Evolutionary conservation across 2,797 vertebrate genomes (phyloP).

Genomic region (Silurus lanzhouensis): DNA sequence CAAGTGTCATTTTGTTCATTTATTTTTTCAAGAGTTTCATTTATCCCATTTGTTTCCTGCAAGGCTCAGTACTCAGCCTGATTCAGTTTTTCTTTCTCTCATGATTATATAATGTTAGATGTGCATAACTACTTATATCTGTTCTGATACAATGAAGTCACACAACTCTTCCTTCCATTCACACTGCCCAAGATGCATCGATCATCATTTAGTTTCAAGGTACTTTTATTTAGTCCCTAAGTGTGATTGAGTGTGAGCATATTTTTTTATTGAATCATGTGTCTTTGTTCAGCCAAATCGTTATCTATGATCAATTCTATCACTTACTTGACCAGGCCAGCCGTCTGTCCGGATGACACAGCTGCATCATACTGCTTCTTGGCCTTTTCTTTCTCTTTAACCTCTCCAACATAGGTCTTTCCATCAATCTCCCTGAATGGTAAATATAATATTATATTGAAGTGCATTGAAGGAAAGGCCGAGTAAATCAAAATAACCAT

Average conservation of each 20-base stretch:
- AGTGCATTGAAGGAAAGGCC: neutral
- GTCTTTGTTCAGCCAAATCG: neutral
- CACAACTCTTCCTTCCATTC: neutral
- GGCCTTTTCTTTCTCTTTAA: constrained; percentile 86
- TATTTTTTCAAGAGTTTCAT: neutral
- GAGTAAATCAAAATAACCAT: neutral
- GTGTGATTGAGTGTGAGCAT: neutral
- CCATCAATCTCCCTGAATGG: constrained; percentile 80
- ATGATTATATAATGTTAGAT: neutral
- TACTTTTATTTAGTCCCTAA: neutral
- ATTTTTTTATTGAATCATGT: too few species aligned
- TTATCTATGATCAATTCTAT: neutral
- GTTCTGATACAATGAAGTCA: neutral
- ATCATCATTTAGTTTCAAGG: neutral
- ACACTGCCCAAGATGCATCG: neutral
- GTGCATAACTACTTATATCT: neutral
- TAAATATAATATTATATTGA: neutral
- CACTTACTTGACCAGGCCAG: constrained; percentile 85
- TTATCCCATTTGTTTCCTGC: neutral
- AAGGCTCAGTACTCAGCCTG: neutral
- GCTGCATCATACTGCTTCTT: constrained; percentile 86
- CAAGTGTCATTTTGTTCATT: neutral
- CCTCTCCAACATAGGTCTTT: constrained; percentile 75
- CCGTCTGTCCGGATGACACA: constrained; percentile 82
- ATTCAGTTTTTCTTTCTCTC: neutral